A percentile compares a stretch with the other conserved stretches of the same genome.
Evolutionary conservation across 2,113 vertebrate genomes (phyloP).

Genomic region (Prinia subflava): DNA sequence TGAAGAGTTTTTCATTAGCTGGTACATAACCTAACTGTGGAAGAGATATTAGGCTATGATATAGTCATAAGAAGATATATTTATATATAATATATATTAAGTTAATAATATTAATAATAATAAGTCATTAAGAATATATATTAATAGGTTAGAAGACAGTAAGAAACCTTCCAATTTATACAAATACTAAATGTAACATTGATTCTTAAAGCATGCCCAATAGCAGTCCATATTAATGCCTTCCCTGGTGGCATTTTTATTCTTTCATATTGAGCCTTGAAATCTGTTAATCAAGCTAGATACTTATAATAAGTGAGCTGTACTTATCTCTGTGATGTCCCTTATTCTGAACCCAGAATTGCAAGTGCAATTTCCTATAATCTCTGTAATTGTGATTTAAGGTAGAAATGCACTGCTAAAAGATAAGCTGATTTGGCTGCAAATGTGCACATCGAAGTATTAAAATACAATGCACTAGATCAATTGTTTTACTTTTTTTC

Average conservation of each 20-base stretch:
- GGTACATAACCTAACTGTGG: accelerated
- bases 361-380: not conserved
- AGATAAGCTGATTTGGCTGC: not conserved
- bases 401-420: not conserved
- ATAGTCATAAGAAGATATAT: not conserved
- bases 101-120: no score
- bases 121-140: not conserved
- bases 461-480: not conserved
- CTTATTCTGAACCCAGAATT: not conserved
- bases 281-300: not conserved
- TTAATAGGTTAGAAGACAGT: not conserved
- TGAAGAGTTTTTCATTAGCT: not conserved
- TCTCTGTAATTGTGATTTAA: not conserved
- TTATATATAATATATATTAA: not conserved
- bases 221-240: not conserved
- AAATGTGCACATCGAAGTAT: not conserved
- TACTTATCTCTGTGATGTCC: not conserved
- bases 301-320: not conserved
- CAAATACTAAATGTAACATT: not conserved
- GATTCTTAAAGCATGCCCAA: not conserved
- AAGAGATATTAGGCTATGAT: not conserved
- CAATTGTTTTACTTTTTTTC: not conserved
- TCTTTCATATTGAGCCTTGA: not conserved
- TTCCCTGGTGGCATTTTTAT: not conserved
- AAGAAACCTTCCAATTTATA: not conserved